A percentile compares a stretch with the other conserved stretches of the same genome.
Evolutionary conservation across 2,888 invertebrate species (phyloP).

Genomic region (Hartigia nigra): DNA sequence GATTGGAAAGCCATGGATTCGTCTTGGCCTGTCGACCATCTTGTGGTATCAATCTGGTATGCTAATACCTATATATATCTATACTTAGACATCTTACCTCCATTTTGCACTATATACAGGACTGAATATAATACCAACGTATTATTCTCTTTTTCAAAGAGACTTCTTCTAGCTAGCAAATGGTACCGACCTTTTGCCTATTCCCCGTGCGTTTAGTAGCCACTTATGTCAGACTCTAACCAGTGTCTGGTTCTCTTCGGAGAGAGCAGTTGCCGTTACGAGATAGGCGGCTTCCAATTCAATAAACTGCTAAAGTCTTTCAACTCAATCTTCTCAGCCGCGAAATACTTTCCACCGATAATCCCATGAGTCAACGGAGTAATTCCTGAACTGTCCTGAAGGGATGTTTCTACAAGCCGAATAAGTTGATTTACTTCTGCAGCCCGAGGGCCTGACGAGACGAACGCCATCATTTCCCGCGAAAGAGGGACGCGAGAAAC

Average conservation of each 20-base stretch:
- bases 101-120: background rate
- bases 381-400: constrained; percentile 1
- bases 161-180: background rate
- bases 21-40: constrained; percentile 13
- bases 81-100: background rate
- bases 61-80: background rate
- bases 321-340: background rate
- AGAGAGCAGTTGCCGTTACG: background rate
- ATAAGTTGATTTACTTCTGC: constrained; percentile 42
- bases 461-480: constrained; percentile 11
- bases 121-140: background rate
- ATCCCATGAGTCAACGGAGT: constrained; percentile 4
- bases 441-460: constrained; percentile 27
- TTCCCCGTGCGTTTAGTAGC: background rate
- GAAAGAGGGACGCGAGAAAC: constrained; percentile 17
- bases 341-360: constrained; percentile 1
- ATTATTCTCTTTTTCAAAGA: background rate
- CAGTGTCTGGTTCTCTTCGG: background rate
- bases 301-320: background rate
- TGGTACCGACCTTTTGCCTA: background rate
- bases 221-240: background rate
- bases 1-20: constrained; percentile 23
- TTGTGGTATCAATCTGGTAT: constrained; percentile 3
- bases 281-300: background rate
- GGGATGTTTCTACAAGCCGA: constrained; percentile 23